A percentile compares a stretch with the other conserved stretches of the same genome.
phyloP scores from a whole-genome alignment of 2,888 invertebrate genomes.

The Ennomos quercinarius region DNA sequence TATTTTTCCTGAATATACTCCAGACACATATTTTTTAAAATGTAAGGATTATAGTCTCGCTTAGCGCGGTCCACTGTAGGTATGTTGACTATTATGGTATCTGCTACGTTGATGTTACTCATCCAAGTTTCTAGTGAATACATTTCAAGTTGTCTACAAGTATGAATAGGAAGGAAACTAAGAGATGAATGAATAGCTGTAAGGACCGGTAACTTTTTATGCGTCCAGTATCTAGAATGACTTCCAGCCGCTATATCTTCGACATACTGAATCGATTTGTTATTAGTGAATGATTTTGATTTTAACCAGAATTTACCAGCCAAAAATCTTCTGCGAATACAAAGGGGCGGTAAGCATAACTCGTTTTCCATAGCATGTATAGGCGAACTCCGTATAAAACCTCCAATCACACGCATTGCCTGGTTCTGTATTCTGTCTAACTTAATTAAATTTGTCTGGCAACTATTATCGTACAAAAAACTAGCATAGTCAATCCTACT shows the following conservation, averaged over 20 bases:
- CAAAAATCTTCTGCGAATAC: constrained; percentile 29
- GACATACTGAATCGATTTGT: neutral
- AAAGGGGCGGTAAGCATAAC: constrained; percentile 30
- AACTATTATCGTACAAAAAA: constrained; percentile 30
- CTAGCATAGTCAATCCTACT: constrained; percentile 42
- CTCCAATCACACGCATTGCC: constrained; percentile 34
- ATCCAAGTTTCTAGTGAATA: too few species aligned
- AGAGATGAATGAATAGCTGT: too few species aligned
- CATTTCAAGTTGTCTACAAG: too few species aligned
- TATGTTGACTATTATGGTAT: neutral
- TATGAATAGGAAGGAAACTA: too few species aligned
- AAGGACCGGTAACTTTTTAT: neutral
- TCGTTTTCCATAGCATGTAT: constrained; percentile 33
- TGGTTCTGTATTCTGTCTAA: constrained; percentile 39
- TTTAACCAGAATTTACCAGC: constrained; percentile 32
- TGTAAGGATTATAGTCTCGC: neutral
- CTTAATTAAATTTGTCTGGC: constrained; percentile 29
- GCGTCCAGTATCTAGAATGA: neutral
- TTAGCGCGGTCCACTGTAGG: neutral
- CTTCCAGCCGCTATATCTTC: too few species aligned
- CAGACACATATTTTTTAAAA: neutral
- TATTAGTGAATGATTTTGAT: constrained; percentile 7
- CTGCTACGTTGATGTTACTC: too few species aligned
- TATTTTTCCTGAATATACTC: neutral
- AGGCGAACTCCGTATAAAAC: constrained; percentile 36